Evolutionary conservation across 2,888 invertebrate genomes (phyloP), one percentile per base, ranked within the genome.

Genomic region (Heliconius aoede): DNA sequence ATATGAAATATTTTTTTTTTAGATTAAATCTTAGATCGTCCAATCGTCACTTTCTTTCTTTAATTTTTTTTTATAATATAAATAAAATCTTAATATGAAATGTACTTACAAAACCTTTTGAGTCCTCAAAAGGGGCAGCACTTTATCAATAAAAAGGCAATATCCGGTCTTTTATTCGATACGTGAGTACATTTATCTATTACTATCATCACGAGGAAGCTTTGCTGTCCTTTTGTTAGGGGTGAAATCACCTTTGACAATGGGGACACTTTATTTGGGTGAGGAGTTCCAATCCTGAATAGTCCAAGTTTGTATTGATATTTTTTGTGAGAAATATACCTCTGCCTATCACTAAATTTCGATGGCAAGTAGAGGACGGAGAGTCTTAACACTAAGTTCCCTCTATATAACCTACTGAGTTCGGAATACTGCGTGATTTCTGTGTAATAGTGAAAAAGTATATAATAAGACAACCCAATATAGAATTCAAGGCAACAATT

Each of bases 161-260:
- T 69, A 69, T 69, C 69, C 69, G 69, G 55, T 51, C 55, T 51
- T 55, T 69, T 69, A 69, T 69, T 69, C 69, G 69, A 55, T 32
- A 69, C 69, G 55, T 55, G 32, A 32, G 55, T 32, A 69, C 69
- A 55, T 69, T 69, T 69, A 69, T 69, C 69, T 69, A 55, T 69
- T 55, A 69, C 69, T 55, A 55, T 30, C 69, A 32, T 69, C 69
- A 30, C 32, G 55, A 55, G 46, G 69, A 32, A 55, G 30, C 8
- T 30, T 51, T 15, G 7, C 15, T 65, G 65, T 65, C 65, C 69
- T 32, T 32, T 55, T 69, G 55, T 55, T 30, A 15, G 30, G 51
- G 69, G 15, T 30, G 69, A 69, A 30, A 30, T n/a, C 55, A 30
- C 55, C 24, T 15, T 28, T n/a, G 28, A 69, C 30, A 32, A 69